phyloP scores from a whole-genome alignment of 1,140 invertebrate species.

The Melitaea cinxia region DNA sequence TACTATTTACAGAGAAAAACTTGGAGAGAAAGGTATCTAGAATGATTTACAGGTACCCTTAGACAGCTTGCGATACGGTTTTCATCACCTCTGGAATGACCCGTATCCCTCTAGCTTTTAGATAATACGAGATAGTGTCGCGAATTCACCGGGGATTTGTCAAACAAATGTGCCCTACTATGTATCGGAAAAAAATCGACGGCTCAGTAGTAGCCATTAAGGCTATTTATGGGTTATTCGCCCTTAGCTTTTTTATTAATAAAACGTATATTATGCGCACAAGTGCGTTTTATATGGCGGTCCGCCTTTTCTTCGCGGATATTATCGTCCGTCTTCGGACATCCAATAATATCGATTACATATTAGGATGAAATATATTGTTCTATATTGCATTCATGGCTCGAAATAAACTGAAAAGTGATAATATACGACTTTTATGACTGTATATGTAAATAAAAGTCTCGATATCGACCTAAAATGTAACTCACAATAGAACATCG shows the following conservation, averaged over 20 bases:
- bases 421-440: background rate
- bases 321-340: slow-evolving; percentile 79
- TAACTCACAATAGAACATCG: too few species aligned
- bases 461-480: too few species aligned
- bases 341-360: slow-evolving; percentile 71
- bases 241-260: slow-evolving; percentile 79
- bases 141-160: slow-evolving; percentile 75
- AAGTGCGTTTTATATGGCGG: slow-evolving; percentile 78
- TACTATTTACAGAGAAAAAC: slow-evolving; percentile 30
- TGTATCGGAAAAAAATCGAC: slow-evolving; percentile 78
- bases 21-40: slow-evolving; percentile 54
- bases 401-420: slow-evolving; percentile 7
- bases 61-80: slow-evolving; percentile 62
- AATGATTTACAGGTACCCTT: slow-evolving; percentile 68
- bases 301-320: slow-evolving; percentile 66
- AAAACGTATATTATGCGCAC: slow-evolving; percentile 81
- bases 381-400: slow-evolving; percentile 28
- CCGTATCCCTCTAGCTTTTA: slow-evolving; percentile 69
- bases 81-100: slow-evolving; percentile 76
- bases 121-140: slow-evolving; percentile 79
- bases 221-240: slow-evolving; percentile 78
- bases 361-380: slow-evolving; percentile 44
- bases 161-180: slow-evolving; percentile 75
- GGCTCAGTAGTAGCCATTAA: slow-evolving; percentile 75
- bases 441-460: too few species aligned